Percentiles rank a stretch among this genome's conserved stretches.
Evolutionary conservation across 2,888 invertebrate species (phyloP).

Genomic region (Drosophila atripex): DNA sequence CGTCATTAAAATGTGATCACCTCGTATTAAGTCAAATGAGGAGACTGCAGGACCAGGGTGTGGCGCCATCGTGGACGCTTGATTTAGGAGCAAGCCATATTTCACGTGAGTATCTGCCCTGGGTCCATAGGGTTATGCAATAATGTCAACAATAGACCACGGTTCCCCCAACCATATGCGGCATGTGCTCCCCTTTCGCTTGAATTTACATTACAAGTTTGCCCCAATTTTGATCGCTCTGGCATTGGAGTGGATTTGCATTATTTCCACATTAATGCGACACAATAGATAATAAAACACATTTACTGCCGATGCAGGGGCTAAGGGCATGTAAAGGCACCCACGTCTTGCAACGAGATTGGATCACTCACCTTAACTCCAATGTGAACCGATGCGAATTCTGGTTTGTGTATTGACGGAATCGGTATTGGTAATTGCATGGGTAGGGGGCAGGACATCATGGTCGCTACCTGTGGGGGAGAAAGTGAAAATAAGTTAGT

Average conservation of each 20-base stretch:
- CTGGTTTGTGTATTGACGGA: constrained; percentile 83
- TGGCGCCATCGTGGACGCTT: constrained; percentile 52
- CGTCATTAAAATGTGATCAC: constrained; percentile 81
- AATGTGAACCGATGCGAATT: constrained; percentile 84
- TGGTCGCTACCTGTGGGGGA: constrained; percentile 83
- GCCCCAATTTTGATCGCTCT: constrained; percentile 69
- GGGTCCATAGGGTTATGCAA: constrained; percentile 51
- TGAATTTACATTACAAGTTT: constrained; percentile 73
- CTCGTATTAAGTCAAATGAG: constrained; percentile 73
- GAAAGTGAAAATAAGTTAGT: constrained; percentile 57
- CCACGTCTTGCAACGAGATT: not conserved
- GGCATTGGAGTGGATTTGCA: constrained; percentile 66
- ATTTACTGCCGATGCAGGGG: not conserved
- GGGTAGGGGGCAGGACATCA: constrained; percentile 85
- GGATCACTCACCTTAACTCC: constrained; percentile 83
- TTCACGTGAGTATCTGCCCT: constrained; percentile 35
- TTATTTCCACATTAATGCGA: constrained; percentile 72
- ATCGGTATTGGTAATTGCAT: constrained; percentile 84
- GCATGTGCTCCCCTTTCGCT: constrained; percentile 52
- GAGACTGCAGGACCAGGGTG: constrained; percentile 28
- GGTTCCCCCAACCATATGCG: constrained; percentile 18
- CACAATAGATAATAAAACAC: constrained; percentile 53
- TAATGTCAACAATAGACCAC: constrained; percentile 73
- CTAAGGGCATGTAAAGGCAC: not conserved
- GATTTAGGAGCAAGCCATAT: constrained; percentile 71